These are phyloP conservation scores for Quadroppia sp. DNA, from an alignment of 2,888 invertebrate species.

Conservation along the genomic window DNA sequence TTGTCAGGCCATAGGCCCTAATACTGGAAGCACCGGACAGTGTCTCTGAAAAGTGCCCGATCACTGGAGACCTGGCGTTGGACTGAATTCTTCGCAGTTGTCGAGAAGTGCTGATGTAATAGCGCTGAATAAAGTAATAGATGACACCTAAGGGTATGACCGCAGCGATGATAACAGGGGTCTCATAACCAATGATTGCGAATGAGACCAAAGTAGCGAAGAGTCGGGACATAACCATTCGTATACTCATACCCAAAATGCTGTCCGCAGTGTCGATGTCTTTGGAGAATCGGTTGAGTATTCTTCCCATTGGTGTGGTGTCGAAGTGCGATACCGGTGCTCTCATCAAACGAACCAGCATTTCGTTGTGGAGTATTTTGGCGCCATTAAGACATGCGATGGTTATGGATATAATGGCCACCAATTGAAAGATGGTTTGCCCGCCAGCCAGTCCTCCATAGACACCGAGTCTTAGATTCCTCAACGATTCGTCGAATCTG, in stretches of 20 bases:
- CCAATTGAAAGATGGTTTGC: constrained; percentile 48
- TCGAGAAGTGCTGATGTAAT: constrained; percentile 58
- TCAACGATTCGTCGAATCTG: constrained; percentile 45
- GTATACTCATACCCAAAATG: constrained; percentile 47
- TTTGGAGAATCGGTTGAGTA: constrained; percentile 48
- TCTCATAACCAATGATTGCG: constrained; percentile 50
- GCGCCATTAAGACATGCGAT: constrained; percentile 60
- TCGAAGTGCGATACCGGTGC: constrained; percentile 58
- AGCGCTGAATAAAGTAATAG: constrained; percentile 54
- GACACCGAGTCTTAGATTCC: constrained; percentile 54
- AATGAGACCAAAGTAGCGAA: constrained; percentile 45
- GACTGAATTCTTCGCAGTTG: constrained; percentile 59
- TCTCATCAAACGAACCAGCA: constrained; percentile 45
- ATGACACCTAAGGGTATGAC: constrained; percentile 51
- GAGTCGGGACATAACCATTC: constrained; percentile 41
- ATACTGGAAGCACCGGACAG: constrained; percentile 55
- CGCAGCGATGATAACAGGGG: constrained; percentile 52
- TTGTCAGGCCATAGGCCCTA: constrained; percentile 49
- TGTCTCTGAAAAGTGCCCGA: constrained; percentile 59
- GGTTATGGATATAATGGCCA: constrained; percentile 49
- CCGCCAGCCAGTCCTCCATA: constrained; percentile 55
- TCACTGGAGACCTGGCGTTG: constrained; percentile 59
- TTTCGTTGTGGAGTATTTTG: constrained; percentile 47
- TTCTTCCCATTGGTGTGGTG: constrained; percentile 47
- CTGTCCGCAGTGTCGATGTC: constrained; percentile 49